A percentile compares a stretch with the other conserved stretches of the same genome.
phyloP scores from a whole-genome alignment of 2,888 invertebrate genomes.

The Cynaeus angustus region DNA sequence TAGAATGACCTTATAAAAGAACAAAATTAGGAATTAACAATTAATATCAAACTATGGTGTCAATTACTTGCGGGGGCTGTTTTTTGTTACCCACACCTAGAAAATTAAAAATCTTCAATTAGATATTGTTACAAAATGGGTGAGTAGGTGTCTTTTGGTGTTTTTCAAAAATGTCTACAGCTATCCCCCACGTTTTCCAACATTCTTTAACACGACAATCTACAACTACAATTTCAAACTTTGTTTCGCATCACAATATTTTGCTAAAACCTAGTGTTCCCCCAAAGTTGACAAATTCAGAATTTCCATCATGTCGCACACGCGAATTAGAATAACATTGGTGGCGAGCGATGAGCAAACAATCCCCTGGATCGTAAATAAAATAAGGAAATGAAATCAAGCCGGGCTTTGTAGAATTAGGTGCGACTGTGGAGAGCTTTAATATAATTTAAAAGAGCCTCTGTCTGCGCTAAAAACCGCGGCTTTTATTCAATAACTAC shows the following conservation, averaged over 20 bases:
- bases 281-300: slow-evolving; percentile 11
- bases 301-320: slow-evolving; percentile 32
- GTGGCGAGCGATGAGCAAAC: slow-evolving; percentile 32
- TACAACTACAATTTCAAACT: too few species aligned
- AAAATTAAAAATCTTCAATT: too few species aligned
- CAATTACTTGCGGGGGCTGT: too few species aligned
- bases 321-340: slow-evolving; percentile 38
- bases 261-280: neutral
- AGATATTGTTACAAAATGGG: too few species aligned
- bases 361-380: slow-evolving; percentile 43
- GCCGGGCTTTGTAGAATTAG: slow-evolving; percentile 50
- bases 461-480: slow-evolving; percentile 50
- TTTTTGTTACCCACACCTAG: too few species aligned
- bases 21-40: too few species aligned
- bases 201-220: too few species aligned
- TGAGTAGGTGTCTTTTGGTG: too few species aligned
- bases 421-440: slow-evolving; percentile 48
- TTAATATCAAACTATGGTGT: too few species aligned
- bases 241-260: neutral
- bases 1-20: too few species aligned
- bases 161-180: too few species aligned
- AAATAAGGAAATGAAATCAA: slow-evolving; percentile 51
- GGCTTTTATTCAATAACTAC: slow-evolving; percentile 50
- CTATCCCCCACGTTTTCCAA: too few species aligned
- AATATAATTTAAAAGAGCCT: slow-evolving; percentile 50